phyloP scores from a whole-genome alignment of 2,797 vertebrate species.

The Epinephelus malabaricus region DNA sequence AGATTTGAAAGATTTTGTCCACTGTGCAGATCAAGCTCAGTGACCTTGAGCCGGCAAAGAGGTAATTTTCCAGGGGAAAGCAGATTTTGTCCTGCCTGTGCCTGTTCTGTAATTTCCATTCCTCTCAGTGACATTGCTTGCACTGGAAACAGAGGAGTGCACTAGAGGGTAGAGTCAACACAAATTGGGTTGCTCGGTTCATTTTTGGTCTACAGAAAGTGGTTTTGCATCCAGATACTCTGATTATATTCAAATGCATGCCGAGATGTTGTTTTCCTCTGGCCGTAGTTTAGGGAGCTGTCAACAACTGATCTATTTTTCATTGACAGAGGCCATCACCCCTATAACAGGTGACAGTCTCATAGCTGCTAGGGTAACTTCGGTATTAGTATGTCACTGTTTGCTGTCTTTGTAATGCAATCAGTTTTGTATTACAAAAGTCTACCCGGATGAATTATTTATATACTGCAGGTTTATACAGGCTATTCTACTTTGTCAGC shows the following conservation, averaged over 20 bases:
- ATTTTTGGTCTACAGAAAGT: constrained; percentile 13
- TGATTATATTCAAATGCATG: constrained; percentile 4
- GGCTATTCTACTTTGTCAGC: constrained; percentile 13
- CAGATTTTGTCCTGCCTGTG: constrained; percentile 13
- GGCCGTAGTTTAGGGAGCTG: neutral
- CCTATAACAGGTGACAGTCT: neutral
- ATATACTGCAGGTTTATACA: neutral
- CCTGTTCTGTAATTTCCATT: constrained; percentile 21
- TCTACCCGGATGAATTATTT: neutral
- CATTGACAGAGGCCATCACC: neutral
- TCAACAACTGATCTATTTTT: neutral
- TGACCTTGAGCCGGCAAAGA: constrained; percentile 9
- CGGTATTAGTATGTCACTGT: neutral
- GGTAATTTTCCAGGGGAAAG: neutral
- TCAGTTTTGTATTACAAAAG: constrained; percentile 1
- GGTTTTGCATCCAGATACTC: neutral
- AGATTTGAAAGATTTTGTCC: constrained; percentile 22
- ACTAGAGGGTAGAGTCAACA: constrained; percentile 1
- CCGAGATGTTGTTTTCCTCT: constrained; percentile 10
- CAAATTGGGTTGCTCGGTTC: constrained; percentile 4
- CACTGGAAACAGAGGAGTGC: constrained; percentile 17
- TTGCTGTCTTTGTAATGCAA: constrained; percentile 10
- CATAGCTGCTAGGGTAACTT: neutral
- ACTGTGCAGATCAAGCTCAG: constrained; percentile 3
- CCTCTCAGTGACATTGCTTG: constrained; percentile 11